These are phyloP conservation scores for Pyrocephalus nanus DNA, from an alignment of 2,797 vertebrate genomes.

Conservation along the genomic window DNA sequence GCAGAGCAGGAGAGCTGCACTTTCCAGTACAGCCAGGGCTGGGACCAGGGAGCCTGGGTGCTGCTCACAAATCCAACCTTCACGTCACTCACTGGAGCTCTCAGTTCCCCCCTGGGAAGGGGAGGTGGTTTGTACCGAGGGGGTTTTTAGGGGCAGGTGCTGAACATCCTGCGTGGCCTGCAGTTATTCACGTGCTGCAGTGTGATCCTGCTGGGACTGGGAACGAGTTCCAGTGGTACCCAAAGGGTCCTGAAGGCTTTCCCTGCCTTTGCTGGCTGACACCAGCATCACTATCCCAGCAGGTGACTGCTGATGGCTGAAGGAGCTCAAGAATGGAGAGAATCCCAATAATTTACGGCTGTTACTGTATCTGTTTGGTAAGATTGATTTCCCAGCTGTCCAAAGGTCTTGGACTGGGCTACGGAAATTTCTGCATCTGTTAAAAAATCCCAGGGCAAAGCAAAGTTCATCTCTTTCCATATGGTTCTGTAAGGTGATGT, in stretches of 20 bases:
- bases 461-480: neutral
- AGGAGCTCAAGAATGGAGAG: neutral
- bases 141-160: neutral
- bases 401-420: neutral
- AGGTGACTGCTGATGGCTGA: neutral
- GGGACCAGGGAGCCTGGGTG: neutral
- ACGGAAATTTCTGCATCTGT: neutral
- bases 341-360: neutral
- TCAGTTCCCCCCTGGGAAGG: neutral
- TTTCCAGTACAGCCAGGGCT: neutral
- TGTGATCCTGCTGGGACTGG: neutral
- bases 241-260: neutral
- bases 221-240: neutral
- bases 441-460: neutral
- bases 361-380: neutral
- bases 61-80: neutral
- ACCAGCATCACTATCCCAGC: neutral
- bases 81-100: neutral
- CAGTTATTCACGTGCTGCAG: neutral
- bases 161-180: neutral
- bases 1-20: neutral
- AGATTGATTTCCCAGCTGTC: conserved; percentile 8
- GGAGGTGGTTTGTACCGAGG: neutral
- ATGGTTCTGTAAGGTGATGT: neutral
- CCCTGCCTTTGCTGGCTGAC: conserved; percentile 10